Percentiles rank a stretch among this genome's conserved stretches.
Conservation (phyloP, 2,797 vertebrate species). For the Brotula barbata region DNA sequence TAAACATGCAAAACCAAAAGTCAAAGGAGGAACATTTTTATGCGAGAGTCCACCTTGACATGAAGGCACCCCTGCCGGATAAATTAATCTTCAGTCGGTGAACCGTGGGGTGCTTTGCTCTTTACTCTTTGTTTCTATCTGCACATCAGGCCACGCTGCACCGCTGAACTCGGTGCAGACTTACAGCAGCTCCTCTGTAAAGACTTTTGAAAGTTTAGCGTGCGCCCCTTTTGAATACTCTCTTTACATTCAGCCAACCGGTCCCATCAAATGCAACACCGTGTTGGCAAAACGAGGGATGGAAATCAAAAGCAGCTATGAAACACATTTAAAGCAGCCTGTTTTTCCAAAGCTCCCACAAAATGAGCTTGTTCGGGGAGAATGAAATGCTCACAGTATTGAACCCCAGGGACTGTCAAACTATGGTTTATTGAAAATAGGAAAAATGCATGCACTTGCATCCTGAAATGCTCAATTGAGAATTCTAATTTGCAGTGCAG, state of each 20-base stretch:
- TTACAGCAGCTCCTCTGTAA: not conserved
- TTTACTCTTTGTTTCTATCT: slow-evolving; percentile 51
- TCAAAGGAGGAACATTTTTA: slow-evolving; percentile 38
- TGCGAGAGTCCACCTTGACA: slow-evolving; percentile 44
- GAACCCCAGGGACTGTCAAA: not conserved
- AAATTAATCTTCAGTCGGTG: slow-evolving; percentile 50
- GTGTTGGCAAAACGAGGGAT: not conserved
- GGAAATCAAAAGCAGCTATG: slow-evolving; percentile 5
- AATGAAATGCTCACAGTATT: not conserved
- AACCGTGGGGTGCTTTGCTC: slow-evolving; percentile 25
- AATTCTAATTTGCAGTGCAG: not conserved
- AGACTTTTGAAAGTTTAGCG: not conserved
- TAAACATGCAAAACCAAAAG: slow-evolving; percentile 47
- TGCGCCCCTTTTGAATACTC: not conserved
- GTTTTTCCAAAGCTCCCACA: not conserved
- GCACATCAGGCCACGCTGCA: slow-evolving; percentile 35
- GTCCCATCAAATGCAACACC: not conserved
- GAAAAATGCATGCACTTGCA: not conserved
- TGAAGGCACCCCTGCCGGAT: slow-evolving; percentile 39
- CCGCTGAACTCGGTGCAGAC: slow-evolving; percentile 15
- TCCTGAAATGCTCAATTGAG: not conserved
- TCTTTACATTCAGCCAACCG: not conserved
- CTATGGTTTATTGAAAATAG: not conserved
- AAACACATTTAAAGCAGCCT: not conserved
- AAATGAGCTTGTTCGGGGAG: not conserved